Conservation (phyloP, 37 sponge, comb jelly and placozoan species). For the Cladorhizidae sp. region DNA sequence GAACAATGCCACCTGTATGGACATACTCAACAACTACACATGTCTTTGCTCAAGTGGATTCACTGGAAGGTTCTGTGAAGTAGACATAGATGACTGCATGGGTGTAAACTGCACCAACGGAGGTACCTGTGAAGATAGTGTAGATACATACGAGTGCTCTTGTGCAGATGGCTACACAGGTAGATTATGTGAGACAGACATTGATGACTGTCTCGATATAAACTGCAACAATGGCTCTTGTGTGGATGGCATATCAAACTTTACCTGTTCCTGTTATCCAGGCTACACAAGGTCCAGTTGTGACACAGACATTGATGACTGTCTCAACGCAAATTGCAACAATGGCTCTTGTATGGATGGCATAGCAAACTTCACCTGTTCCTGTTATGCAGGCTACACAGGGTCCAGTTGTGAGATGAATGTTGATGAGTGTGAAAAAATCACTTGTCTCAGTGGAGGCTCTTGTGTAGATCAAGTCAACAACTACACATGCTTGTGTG, state of each 20-base stretch:
- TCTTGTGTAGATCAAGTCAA: constrained; percentile 22
- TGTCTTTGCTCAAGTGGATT: constrained; percentile 44
- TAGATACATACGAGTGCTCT: constrained; percentile 33
- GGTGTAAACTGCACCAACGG: constrained; percentile 43
- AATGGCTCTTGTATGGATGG: constrained; percentile 49
- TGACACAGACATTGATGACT: constrained; percentile 60
- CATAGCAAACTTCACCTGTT: constrained; percentile 17
- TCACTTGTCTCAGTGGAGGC: constrained; percentile 43
- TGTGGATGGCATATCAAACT: constrained; percentile 5
- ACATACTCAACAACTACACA: constrained; percentile 37
- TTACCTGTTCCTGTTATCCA: constrained; percentile 37
- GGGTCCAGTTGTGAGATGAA: constrained; percentile 28
- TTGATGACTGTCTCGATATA: constrained; percentile 29
- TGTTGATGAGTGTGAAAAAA: constrained; percentile 56
- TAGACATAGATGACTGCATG: constrained; percentile 56
- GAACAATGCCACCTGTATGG: constrained; percentile 63
- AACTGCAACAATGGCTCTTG: constrained; percentile 56
- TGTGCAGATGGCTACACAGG: constrained; percentile 46
- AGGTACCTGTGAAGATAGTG: constrained; percentile 56
- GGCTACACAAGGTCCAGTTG: constrained; percentile 56
- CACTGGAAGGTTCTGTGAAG: constrained; percentile 48
- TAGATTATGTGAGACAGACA: constrained; percentile 33
- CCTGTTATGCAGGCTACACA: constrained; percentile 44
- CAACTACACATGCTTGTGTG: constrained; percentile 51
- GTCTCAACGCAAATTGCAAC: constrained; percentile 29